Base-by-base conservation (phyloP, 1,140 invertebrate genomes). In the Eupeodes corollae region DNA sequence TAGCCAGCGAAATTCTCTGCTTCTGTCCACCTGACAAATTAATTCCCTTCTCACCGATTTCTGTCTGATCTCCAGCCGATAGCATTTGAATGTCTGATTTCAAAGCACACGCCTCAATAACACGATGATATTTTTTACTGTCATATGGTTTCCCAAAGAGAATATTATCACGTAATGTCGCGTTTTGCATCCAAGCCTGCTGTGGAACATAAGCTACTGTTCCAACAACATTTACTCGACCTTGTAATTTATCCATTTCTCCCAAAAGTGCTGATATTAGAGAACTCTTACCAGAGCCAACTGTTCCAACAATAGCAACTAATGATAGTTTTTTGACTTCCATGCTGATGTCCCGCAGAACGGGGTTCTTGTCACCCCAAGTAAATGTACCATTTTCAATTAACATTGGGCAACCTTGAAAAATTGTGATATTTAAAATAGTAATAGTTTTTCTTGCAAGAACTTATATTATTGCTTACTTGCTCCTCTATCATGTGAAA, bases 21-120 rank as follows among this genome's bases (percentile, higher is more conserved):
- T 98, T 98, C 66, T 99, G 96, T 21, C 96, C 96, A 41, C 96
- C 96, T 46, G 89, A 94, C 45, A 99, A 73, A 72, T 97, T 98
- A 53, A 98, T 94, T 42, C 85, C 86, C 70, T 93, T 91, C 72
- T 94, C 90, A 49, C 90, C 91, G 52, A 94, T 93, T 75, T 95
- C 90, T 0, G 90, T 94, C 57, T 82, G 76, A 73, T 95, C 91
- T 2, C 89, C 88, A 2, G 80, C 90, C 9, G 89, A 89, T 21
- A 95, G 63, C 70, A 93, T 88, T 40, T 88, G 83, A 43, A 94
- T 79, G 72, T 95, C 91, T 1, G 85, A 76, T 54, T 77, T 81
- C 26, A 95, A 72, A 1, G 89, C 88, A 63, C 90, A 94, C 5
- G 84, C 81, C 53, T 87, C 80, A 40, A 98, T 77, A 3, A 94